Base-by-base conservation (phyloP, 2,888 invertebrate genomes). In the Drosophila quinaria region DNA sequence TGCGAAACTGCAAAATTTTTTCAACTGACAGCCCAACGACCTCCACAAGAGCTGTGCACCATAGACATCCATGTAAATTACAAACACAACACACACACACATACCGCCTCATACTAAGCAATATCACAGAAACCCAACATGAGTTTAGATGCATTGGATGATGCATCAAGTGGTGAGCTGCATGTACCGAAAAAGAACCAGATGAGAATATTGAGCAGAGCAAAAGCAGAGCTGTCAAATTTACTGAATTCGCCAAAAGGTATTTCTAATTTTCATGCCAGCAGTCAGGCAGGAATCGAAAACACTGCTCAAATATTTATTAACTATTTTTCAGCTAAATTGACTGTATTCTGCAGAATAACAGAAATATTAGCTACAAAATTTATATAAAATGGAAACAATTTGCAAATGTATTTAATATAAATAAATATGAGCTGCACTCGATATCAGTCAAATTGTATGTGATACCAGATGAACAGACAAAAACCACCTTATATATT, bases 1-100 rank as follows among this genome's bases (percentile, higher is more conserved):
- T 60, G 72, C 72, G 59, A 74, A 74, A 68, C 62, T 74, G 74
- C 76, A 58, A 47, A 52, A 61, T 75, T 69, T 50, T 62, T 64
- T 41, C 35, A 51, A 51, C 55, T 85, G 80, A 73, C 83, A 87
- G 72, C 68, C 80, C 82, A 77, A 78, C 87, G 75, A 89, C 85
- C 82, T 87, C 86, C 67, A 65, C 52, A 51, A 70, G 55, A 33
- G 78, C 74, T 70, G 60, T 46, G 22, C 74, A 70, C 50, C 47
- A 81, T 75, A 75, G 80, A 80, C 76, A 71, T 70, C 41, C 70
- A 82, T 74, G 87, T 80, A 83, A 86, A 81, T 70, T 78, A 74
- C 70, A 65, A 13, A 56, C 46, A 39, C 44, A 60, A 49, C n/a
- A 49, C 5, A 35, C 22, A 31, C 4, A 29, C 15, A 46, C 15